Evolutionary conservation across 1,140 invertebrate genomes (phyloP).

Genomic region (Spodoptera litura): DNA sequence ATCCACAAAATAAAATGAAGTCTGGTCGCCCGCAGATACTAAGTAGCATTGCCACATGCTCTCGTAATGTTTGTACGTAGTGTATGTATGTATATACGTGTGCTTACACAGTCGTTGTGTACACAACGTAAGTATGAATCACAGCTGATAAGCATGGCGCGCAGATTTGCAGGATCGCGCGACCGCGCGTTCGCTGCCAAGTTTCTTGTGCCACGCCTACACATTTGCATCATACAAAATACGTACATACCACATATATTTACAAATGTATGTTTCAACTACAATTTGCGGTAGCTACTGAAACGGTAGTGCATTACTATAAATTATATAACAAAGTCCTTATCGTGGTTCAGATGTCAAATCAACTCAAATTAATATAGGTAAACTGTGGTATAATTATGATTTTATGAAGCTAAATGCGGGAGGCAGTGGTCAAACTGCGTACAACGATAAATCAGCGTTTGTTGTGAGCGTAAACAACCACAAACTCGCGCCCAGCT

Average conservation of each 20-base stretch:
- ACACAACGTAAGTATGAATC: conserved; percentile 77
- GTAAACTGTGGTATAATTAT: conserved; percentile 60
- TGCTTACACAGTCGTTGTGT: conserved; percentile 56
- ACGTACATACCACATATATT: conserved; percentile 14
- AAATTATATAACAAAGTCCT: conserved; percentile 32
- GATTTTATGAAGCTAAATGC: conserved; percentile 57
- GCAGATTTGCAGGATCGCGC: conserved; percentile 79
- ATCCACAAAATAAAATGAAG: conserved; percentile 80
- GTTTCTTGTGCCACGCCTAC: conserved; percentile 74
- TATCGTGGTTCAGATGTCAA: conserved; percentile 43
- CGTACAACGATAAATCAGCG: conserved; percentile 74
- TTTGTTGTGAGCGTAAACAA: conserved; percentile 78
- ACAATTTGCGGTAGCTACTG: conserved; percentile 25
- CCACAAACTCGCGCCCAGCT: conserved; percentile 60
- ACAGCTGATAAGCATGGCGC: conserved; percentile 79
- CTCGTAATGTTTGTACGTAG: conserved; percentile 54
- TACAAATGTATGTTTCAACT: conserved; percentile 1
- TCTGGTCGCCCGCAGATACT: conserved; percentile 64
- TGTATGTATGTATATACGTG: conserved; percentile 46
- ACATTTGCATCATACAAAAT: conserved; percentile 74
- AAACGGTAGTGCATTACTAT: conserved; percentile 5
- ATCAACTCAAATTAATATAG: conserved; percentile 48
- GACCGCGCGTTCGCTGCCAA: conserved; percentile 74
- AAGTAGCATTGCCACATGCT: conserved; percentile 65
- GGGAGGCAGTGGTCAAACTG: conserved; percentile 51